Base-by-base conservation (phyloP, 2,888 invertebrate species). In the Drosophila paracracens region DNA sequence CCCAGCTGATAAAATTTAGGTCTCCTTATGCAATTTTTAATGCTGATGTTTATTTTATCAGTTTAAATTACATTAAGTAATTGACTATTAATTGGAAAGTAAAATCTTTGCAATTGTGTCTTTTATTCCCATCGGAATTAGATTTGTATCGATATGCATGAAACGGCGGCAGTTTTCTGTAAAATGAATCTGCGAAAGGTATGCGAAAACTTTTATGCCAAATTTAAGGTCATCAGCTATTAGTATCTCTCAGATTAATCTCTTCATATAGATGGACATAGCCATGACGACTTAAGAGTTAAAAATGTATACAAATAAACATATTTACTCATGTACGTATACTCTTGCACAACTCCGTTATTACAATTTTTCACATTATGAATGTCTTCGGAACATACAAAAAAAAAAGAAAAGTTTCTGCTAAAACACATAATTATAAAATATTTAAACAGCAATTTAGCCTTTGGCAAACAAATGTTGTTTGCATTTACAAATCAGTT, bases 401-500 rank as follows among this genome's bases (percentile, higher is more conserved):
- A 7, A 25, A 25, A 7, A 46, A 25, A 1, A 7, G 1, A 25
- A 25, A 25, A 16, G 0, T 25, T 46, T 25, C 21, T 16, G 7
- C 21, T 7, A 21, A 46, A 46, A 21, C 4, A 16, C 8, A 46
- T 16, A 11, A 50, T 18, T 50, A 18, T 11, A 1, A 27, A 27
- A 50, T 18, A 27, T 21, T 50, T 36, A 31, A 58, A 40, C 50
- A 29, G 52, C 63, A 50, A 56, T 62, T 59, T 33, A 50, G n/a
- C 38, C 18, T 13, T 4, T 13, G 18, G 43, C 58, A 58, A 60
- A 72, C 57, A 70, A 75, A 56, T 53, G 61, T 51, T 62, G 76
- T 83, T 76, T 65, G 65, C 62, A 79, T 70, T 76, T 70, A 52
- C 61, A 80, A 81, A 75, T 70, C 60, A 78, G 62, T 52, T 64